phyloP scores from a whole-genome alignment of 2,113 vertebrate genomes.

The Sander vitreus region DNA sequence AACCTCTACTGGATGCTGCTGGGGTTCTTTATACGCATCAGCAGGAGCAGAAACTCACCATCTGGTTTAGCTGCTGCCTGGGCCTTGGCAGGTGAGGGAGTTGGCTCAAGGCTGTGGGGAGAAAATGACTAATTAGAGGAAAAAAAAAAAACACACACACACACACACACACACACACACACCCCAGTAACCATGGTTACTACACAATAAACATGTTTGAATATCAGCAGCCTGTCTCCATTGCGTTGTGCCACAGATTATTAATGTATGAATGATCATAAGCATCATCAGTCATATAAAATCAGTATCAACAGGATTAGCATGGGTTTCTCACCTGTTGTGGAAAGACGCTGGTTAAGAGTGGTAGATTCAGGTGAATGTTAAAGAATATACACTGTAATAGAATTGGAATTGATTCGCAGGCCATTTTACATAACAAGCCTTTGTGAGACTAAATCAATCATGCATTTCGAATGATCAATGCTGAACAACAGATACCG shows the following conservation, averaged over 20 bases:
- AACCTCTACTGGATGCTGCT: constrained; percentile 55
- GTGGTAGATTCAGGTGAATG: neutral
- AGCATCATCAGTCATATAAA: constrained; percentile 10
- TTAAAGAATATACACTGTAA: neutral
- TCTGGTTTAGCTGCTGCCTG: constrained; percentile 81
- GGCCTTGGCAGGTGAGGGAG: constrained; percentile 77
- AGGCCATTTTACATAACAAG: neutral
- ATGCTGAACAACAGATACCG: neutral
- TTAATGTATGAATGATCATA: constrained; percentile 22
- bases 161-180: constrained; percentile 11
- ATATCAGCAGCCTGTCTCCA: constrained; percentile 35
- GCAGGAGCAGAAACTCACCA: constrained; percentile 74
- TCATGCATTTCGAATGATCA: constrained; percentile 32
- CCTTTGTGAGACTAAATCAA: constrained; percentile 33
- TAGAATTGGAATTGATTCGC: constrained; percentile 10
- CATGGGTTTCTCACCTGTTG: constrained; percentile 5
- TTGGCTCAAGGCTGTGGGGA: constrained; percentile 80
- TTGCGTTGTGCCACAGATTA: constrained; percentile 22
- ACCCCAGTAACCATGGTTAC: constrained; percentile 63
- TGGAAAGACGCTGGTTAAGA: neutral
- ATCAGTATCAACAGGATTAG: constrained; percentile 1
- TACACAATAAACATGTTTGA: constrained; percentile 48
- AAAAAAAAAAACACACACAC: constrained; percentile 3
- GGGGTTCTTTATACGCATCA: constrained; percentile 54
- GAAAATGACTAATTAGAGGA: constrained; percentile 74